A percentile compares a stretch with the other conserved stretches of the same genome.
Conservation (phyloP, 2,888 invertebrate genomes). For the Cerceris rybyensis region DNA sequence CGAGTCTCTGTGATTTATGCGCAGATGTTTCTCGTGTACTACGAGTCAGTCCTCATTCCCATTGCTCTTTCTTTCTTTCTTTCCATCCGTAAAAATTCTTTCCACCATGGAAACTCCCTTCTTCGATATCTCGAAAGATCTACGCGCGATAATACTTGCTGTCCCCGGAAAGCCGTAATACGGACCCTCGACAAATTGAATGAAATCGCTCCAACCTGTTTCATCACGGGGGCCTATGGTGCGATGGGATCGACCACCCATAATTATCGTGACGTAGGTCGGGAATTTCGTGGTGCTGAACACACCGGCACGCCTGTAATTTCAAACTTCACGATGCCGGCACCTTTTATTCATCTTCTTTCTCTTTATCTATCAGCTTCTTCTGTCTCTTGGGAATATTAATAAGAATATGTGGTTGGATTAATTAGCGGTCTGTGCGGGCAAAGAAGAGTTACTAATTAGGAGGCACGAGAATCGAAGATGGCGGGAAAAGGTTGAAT, state of each 20-base stretch:
- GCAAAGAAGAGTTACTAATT: too few species aligned
- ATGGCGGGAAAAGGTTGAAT: too few species aligned
- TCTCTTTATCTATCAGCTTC: too few species aligned
- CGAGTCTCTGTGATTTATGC: conserved; percentile 34
- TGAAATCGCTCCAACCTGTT: conserved; percentile 61
- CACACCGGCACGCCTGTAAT: conserved; percentile 41
- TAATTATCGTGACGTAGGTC: conserved; percentile 67
- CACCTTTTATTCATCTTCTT: background rate
- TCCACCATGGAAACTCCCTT: background rate
- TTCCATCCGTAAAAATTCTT: background rate
- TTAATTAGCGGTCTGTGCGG: too few species aligned
- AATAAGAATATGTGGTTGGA: too few species aligned
- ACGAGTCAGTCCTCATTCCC: background rate
- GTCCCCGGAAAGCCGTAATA: conserved; percentile 23
- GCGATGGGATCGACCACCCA: conserved; percentile 53
- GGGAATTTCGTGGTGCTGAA: conserved; percentile 46
- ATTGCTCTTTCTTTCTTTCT: background rate
- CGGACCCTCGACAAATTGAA: conserved; percentile 59
- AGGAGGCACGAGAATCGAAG: too few species aligned
- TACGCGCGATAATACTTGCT: conserved; percentile 11
- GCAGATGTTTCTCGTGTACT: conserved; percentile 6
- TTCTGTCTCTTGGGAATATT: too few species aligned
- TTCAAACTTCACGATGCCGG: conserved; percentile 32
- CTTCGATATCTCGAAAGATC: conserved; percentile 21
- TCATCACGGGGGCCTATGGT: conserved; percentile 19